Evolutionary conservation across 2,113 vertebrate genomes (phyloP).

Genomic region (Spheniscus mendiculus): DNA sequence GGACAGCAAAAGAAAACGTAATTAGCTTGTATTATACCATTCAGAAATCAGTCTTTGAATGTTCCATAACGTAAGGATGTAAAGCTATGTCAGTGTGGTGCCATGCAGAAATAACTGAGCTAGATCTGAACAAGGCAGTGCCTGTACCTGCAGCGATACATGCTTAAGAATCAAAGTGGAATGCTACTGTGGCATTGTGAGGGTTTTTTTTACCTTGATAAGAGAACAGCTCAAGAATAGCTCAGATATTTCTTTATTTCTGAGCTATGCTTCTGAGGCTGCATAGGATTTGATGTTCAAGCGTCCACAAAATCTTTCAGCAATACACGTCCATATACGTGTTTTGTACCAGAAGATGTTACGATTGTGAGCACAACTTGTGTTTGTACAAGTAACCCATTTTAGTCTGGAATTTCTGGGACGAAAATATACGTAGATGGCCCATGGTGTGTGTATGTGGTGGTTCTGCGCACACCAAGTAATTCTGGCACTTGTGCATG

Average conservation of each 20-base stretch:
- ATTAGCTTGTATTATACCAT: background rate
- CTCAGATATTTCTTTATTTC: background rate
- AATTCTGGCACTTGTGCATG: background rate
- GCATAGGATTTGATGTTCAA: background rate
- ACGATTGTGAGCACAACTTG: background rate
- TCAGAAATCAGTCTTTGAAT: background rate
- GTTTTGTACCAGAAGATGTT: background rate
- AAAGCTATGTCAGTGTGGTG: background rate
- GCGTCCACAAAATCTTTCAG: background rate
- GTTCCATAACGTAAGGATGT: background rate
- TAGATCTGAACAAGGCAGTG: background rate
- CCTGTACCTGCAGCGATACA: background rate
- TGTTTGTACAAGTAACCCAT: background rate
- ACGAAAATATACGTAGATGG: background rate
- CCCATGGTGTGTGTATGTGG: accelerated
- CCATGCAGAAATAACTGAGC: background rate
- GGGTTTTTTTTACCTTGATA: background rate
- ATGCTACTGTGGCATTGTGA: background rate
- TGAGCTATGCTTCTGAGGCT: background rate
- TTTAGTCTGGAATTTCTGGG: background rate
- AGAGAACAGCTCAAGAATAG: background rate
- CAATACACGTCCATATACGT: accelerated
- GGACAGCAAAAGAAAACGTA: background rate
- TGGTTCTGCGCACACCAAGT: background rate
- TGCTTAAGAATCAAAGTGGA: background rate